Base-by-base conservation (phyloP, 2,797 vertebrate genomes). In the Pantherophis vulpinus region DNA sequence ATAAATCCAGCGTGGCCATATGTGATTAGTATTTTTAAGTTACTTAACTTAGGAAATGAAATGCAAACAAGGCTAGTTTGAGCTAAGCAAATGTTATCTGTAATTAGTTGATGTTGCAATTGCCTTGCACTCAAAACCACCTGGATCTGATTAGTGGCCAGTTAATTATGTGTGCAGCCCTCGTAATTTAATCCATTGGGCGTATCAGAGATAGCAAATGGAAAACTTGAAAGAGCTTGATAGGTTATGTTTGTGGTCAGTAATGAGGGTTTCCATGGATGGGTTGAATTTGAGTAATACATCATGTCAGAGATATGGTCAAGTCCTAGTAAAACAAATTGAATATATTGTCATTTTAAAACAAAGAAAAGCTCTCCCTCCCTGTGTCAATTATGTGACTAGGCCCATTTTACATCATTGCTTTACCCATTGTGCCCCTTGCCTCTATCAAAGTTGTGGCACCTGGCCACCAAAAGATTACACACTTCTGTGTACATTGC, bases 71-170 rank as follows among this genome's bases (percentile, higher is more conserved):
- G 94, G 93, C 61, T 83, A 47, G 60, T 95, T 95, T 93, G 16
- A 18, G 55, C 32, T 13, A 27, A 16, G 27, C 55, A 6, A 54
- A 91, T n/a, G 23, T 23, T 55, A 2, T 95, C 92, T 95, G 94
- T 95, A 93, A 92, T 93, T 89, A 59, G 54, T 90, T 54, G 55
- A 47, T 14, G 91, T 87, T 91, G 87, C 94, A 91, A 91, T 96
- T 95, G 94, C 37, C 59, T 86, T 91, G 89, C 92, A 93, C 93
- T 95, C 79, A 94, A 94, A 88, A 90, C 89, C 89, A 91, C 94
- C 70, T 90, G 88, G 90, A 93, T 91, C 74, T 96, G 95, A 94
- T 96, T 96, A 96, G 94, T 92, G 89, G 2, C 93, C 87, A 93
- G 92, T 93, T 95, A 8, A 27, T 47, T 91, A 86, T 88, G 94